phyloP scores from a whole-genome alignment of 2,113 vertebrate genomes.

The Anas platyrhynchos region DNA sequence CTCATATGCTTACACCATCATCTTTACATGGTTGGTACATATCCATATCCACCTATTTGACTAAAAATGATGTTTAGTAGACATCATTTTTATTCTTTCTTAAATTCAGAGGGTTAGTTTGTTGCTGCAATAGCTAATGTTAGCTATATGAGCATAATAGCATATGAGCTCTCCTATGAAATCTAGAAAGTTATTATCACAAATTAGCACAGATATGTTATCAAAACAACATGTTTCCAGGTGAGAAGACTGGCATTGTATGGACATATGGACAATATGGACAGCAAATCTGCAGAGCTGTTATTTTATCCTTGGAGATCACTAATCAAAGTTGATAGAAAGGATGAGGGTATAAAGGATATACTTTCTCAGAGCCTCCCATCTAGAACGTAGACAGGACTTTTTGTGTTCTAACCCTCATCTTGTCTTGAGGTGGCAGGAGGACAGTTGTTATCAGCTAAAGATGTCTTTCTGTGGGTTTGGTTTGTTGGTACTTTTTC shows the following conservation, averaged over 20 bases:
- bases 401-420: not conserved
- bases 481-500: constrained; percentile 11
- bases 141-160: too few relatives aligned
- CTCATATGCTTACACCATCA: not conserved
- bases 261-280: not conserved
- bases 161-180: not conserved
- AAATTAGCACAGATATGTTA: not conserved
- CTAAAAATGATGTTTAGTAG: not conserved
- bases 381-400: not conserved
- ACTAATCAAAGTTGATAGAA: not conserved
- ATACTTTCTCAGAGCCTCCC: not conserved
- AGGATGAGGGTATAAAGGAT: not conserved
- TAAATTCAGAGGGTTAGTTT: not conserved
- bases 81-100: not conserved
- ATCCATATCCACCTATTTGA: not conserved
- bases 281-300: not conserved
- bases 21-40: not conserved
- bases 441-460: not conserved
- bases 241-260: not conserved
- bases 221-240: not conserved
- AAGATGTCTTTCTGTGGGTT: not conserved
- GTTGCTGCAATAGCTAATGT: not conserved
- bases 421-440: not conserved
- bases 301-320: not conserved
- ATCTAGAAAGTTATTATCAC: not conserved